Evolutionary conservation across 2,888 invertebrate species (phyloP).

Genomic region (Sesamia inferens): DNA sequence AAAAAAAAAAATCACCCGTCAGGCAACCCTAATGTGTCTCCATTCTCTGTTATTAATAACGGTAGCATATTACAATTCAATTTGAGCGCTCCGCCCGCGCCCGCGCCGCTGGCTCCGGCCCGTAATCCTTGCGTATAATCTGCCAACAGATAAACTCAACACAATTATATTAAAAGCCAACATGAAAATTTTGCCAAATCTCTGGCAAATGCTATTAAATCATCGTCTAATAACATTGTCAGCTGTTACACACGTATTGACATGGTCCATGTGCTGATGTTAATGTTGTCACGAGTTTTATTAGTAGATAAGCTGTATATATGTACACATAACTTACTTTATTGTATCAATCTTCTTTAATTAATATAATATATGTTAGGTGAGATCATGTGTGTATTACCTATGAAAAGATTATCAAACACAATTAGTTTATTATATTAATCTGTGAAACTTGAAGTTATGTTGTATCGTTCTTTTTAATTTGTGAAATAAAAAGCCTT

Average conservation of each 20-base stretch:
- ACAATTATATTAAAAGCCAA: conserved; percentile 89
- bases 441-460: not conserved
- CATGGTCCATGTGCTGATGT: conserved; percentile 33
- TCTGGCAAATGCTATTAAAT: conserved; percentile 79
- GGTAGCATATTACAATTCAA: conserved; percentile 89
- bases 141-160: conserved; percentile 83
- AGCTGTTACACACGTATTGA: conserved; percentile 71
- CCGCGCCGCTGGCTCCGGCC: conserved; percentile 49
- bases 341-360: not conserved
- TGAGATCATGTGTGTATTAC: not conserved
- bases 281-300: not conserved
- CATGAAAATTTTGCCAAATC: conserved; percentile 85
- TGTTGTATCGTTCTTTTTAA: not conserved
- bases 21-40: conserved; percentile 75
- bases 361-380: not conserved
- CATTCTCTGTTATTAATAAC: conserved; percentile 85
- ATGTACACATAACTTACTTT: no score
- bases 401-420: no score
- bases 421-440: not conserved
- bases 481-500: not conserved
- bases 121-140: conserved; percentile 82
- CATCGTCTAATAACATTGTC: conserved; percentile 80
- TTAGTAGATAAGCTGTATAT: not conserved
- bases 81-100: conserved; percentile 81
- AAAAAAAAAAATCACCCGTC: not conserved